Evolutionary conservation across 2,888 invertebrate genomes (phyloP).

Genomic region (Nephrotoma appendiculata): DNA sequence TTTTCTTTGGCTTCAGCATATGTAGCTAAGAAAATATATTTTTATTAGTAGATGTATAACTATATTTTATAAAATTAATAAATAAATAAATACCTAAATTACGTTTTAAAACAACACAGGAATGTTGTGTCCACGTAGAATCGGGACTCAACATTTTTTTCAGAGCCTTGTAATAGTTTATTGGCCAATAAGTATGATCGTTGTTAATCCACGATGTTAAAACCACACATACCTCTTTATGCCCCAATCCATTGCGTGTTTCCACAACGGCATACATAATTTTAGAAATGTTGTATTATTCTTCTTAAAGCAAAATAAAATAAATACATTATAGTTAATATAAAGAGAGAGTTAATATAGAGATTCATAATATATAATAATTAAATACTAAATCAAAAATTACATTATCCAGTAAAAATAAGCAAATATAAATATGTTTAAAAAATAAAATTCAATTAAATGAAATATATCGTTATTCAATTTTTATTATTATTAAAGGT

Average conservation of each 20-base stretch:
- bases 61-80: background rate
- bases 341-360: no score
- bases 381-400: no score
- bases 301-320: no score
- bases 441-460: no score
- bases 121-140: background rate
- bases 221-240: background rate
- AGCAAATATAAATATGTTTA: no score
- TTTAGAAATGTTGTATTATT: background rate
- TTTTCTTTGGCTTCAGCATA: background rate
- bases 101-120: background rate
- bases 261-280: background rate
- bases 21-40: background rate
- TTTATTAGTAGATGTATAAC: background rate
- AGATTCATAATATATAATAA: no score
- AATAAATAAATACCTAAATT: background rate
- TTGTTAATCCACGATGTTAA: background rate
- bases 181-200: background rate
- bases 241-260: background rate
- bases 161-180: background rate
- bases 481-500: no score
- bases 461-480: no score
- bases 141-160: background rate
- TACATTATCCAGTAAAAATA: no score
- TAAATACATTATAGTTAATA: no score